Conservation (phyloP, 2,888 invertebrate species). For the Polymixis lichenea region DNA sequence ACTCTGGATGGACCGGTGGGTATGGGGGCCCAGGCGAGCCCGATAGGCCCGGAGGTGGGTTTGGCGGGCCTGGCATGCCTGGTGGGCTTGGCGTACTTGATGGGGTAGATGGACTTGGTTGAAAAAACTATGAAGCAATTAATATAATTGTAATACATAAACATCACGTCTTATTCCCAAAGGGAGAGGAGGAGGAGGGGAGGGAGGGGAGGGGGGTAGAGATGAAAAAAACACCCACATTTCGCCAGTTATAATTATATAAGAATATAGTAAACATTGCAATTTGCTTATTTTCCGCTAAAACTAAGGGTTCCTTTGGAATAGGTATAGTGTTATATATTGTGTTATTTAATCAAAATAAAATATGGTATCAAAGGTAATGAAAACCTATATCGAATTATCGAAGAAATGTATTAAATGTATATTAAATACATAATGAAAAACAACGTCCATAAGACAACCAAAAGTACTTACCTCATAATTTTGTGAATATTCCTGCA, state of each 20-base stretch:
- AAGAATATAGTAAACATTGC: background rate
- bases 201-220: too few relatives aligned
- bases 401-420: too few relatives aligned
- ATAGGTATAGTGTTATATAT: background rate
- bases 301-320: background rate
- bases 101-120: conserved; percentile 9
- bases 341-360: background rate
- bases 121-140: conserved; percentile 5
- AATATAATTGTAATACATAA: background rate
- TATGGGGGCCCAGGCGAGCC: background rate
- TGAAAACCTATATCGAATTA: background rate
- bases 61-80: background rate
- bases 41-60: too few relatives aligned
- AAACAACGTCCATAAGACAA: too few relatives aligned
- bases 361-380: background rate
- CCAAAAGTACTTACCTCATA: background rate
- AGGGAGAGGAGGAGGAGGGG: too few relatives aligned
- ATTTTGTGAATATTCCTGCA: background rate
- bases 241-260: background rate
- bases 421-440: too few relatives aligned
- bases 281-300: background rate
- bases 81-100: background rate
- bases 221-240: background rate
- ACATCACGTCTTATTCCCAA: background rate
- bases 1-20: background rate